Evolutionary conservation across 1,140 invertebrate genomes (phyloP), one percentile per base, ranked within the genome.

Genomic region (Cherax quadricarinatus): DNA sequence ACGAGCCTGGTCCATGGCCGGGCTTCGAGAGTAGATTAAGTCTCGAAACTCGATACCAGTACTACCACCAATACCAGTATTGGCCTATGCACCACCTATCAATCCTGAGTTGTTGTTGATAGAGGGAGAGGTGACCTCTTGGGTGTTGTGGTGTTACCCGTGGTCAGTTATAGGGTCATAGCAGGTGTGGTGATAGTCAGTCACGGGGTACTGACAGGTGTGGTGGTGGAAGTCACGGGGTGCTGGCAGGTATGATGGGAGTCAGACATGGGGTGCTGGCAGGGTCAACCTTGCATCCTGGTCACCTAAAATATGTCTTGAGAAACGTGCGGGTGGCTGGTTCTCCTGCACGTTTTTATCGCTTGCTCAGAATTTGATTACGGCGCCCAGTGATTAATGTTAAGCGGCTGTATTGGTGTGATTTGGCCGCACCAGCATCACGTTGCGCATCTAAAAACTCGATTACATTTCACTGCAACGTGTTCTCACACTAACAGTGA

Each of bases 211-310:
- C 30, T 41, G 30, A 41, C 30, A 41, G 30, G 2, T 41, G 30
- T 41, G 30, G 30, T 41, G 30, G 30, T 41, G 30, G 30, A 41
- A 41, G 30, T 41, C 30, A 41, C 30, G 30, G 30, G 30, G 30
- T 41, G 30, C 30, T 41, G 30, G 30, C 30, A 41, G 30, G 30
- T 41, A 41, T 41, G 30, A 41, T 41, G 30, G 30, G 30, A 41
- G 30, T 41, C 30, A 41, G 30, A 41, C 30, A 41, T 41, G 30
- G 30, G 30, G 30, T 41, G 30, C 80, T 18, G n/a, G 48, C 48
- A 9, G 80, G 80, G 80, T 82, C 80, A 82, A 49, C 80, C 18
- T 82, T 18, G 48, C 80, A n/a, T 49, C 80, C 16, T 82, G 80
- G 51, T 82, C 49, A 82, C 48, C 53, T 18, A 82, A 49, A 82